Evolutionary conservation across 2,888 invertebrate species (phyloP), one percentile per base, ranked within the genome.

Genomic region (Platynereis dumerilii): DNA sequence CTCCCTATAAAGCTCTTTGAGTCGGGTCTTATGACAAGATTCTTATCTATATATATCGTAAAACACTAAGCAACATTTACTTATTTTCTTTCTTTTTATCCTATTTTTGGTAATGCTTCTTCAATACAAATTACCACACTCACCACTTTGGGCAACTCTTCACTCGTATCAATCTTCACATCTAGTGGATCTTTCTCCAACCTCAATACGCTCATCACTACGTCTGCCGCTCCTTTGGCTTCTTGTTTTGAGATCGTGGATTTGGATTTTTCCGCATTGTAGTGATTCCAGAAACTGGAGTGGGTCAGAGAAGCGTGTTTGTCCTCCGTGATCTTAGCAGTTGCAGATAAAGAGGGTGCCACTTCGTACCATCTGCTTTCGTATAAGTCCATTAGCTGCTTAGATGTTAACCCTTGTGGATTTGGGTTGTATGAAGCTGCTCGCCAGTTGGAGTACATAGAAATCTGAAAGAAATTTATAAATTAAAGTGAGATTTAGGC

Each of bases 371-470:
- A 3, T 10, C 64, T 45, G 15, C 55, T 45, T 20, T 65, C 48
- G 27, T 82, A 80, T 45, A 81, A 68, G 2, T 74, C 69, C 26
- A 82, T 69, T 54, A 80, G 60, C 69, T 75, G 72, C 26, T 73
- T 74, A 3, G 91, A 89, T 75, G 89, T 88, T 75, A 91, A 84
- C 62, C 91, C 90, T 74, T 89, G 84, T 64, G 88, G 89, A 83
- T 89, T 88, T 22, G 75, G 77, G 67, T 76, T 78, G 58, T 75
- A 76, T 17, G 78, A 74, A 12, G 81, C 76, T 39, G 77, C 73
- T 68, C 83, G 80, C 87, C 96, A 97, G 82, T 96, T 95, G 61
- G 95, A 95, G 83, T 97, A 97, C 96, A 97, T 97, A 52, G 96
- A 96, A 61, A 96, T 86, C 76, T 92, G 34, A 34, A 34, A 34